Evolutionary conservation across 1,140 invertebrate species (phyloP), one percentile per base, ranked within the genome.

Genomic region (Eupeodes corollae): DNA sequence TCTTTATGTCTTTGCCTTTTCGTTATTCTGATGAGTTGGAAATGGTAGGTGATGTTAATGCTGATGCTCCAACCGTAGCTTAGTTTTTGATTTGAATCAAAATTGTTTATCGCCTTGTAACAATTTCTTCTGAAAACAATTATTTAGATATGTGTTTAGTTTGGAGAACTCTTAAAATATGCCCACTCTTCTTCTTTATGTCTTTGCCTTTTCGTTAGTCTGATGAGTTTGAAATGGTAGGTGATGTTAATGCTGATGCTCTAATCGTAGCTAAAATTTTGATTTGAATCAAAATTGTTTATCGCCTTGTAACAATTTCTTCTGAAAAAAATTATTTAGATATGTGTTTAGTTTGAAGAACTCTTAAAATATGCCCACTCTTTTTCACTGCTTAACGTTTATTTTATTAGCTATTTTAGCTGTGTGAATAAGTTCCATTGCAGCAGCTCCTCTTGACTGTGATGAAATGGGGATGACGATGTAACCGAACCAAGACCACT

Each of bases 401-500:
- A n/a, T n/a, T n/a, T 74, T 75, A 52, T 73, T 77, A 31, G 55
- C 53, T 30, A 58, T 50, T 46, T 68, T 67, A 41, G 61, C 55
- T 42, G 54, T 56, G 46, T 66, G 58, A 34, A 52, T 44, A 14
- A 66, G 52, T 55, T 70, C 59, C 35, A 67, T 56, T 26, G 63
- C 58, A 30, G 67, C 58, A 35, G 61, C 63, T n/a, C 61, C 66
- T 12, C 59, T 63, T 1, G 68, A 70, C 6, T 63, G 67, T 15
- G 67, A 69, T 9, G 70, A 70, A 49, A 68, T 15, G 57, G 60
- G 12, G 63, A 67, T 8, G 63, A 67, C 47, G n/a, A n/a, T n/a
- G n/a, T n/a, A n/a, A n/a, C n/a, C n/a, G 64, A 64, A 52, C 74
- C 72, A 49, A 75, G 76, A 32, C 69, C 71, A 51, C 71, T 73